Evolutionary conservation across 2,113 vertebrate genomes (phyloP).

Genomic region (Lepus europaeus): DNA sequence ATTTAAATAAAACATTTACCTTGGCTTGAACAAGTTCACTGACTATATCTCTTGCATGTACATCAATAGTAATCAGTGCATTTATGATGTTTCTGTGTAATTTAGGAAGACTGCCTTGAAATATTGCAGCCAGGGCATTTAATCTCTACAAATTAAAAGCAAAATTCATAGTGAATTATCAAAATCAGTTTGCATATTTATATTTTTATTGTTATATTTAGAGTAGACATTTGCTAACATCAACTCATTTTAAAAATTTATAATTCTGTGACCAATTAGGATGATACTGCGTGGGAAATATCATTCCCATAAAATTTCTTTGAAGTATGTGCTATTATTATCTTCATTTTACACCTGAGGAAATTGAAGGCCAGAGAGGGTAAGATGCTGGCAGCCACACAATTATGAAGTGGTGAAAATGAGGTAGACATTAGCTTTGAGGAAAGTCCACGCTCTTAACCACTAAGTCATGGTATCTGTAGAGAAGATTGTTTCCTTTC

Average conservation of each 20-base stretch:
- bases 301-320: constrained; percentile 13
- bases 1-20: constrained; percentile 80
- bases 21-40: constrained; percentile 89
- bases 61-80: constrained; percentile 92
- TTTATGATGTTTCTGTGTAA: constrained; percentile 92
- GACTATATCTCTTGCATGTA: constrained; percentile 92
- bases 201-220: constrained; percentile 36
- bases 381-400: background rate
- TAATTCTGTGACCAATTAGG: constrained; percentile 48
- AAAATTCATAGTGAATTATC: constrained; percentile 6
- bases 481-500: background rate
- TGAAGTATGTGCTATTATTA: background rate
- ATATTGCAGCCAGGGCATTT: constrained; percentile 89
- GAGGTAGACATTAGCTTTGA: background rate
- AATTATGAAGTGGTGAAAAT: background rate
- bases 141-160: constrained; percentile 87
- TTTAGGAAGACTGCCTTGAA: constrained; percentile 89
- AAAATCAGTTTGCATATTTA: background rate
- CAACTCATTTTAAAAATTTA: constrained; percentile 19
- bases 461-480: background rate
- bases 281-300: background rate
- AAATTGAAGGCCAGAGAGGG: constrained; percentile 6
- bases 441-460: background rate
- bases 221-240: constrained; percentile 13
- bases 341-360: background rate